Evolutionary conservation across 2,888 invertebrate species (phyloP).

Genomic region (Protophormia terraenovae): DNA sequence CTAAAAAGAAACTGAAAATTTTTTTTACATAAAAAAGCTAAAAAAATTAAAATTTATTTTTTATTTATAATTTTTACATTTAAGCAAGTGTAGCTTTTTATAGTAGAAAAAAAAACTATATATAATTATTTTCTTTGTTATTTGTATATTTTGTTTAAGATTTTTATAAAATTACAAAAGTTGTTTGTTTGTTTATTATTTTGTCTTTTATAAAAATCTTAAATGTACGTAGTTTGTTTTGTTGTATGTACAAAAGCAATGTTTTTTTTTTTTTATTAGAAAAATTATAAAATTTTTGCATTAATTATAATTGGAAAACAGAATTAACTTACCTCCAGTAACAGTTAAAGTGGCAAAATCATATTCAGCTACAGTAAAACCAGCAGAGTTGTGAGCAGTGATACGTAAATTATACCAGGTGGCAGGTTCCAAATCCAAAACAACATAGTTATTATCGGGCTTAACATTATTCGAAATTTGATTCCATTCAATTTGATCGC

Average conservation of each 20-base stretch:
- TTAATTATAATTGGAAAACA: slow-evolving; percentile 74
- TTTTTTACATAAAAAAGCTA: slow-evolving; percentile 45
- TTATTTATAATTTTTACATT: slow-evolving; percentile 62
- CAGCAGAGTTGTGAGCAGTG: slow-evolving; percentile 97
- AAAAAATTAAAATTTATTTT: slow-evolving; percentile 39
- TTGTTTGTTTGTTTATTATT: background rate
- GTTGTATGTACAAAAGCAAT: slow-evolving; percentile 81
- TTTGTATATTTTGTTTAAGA: slow-evolving; percentile 76
- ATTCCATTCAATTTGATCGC: slow-evolving; percentile 94
- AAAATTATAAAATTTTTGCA: background rate
- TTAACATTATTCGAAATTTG: slow-evolving; percentile 96
- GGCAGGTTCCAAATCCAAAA: slow-evolving; percentile 94
- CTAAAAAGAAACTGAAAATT: slow-evolving; percentile 9
- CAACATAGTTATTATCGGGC: slow-evolving; percentile 94
- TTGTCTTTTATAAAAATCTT: slow-evolving; percentile 40
- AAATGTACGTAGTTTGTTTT: slow-evolving; percentile 58
- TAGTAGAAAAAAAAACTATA: slow-evolving; percentile 34
- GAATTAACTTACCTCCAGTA: slow-evolving; percentile 90
- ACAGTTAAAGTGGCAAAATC: slow-evolving; percentile 97
- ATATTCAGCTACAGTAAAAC: slow-evolving; percentile 96
- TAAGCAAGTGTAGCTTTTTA: slow-evolving; percentile 66
- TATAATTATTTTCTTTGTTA: slow-evolving; percentile 74
- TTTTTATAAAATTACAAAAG: slow-evolving; percentile 44
- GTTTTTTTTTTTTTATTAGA: slow-evolving; percentile 57
- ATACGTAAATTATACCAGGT: slow-evolving; percentile 96